Percentiles rank a stretch among this genome's conserved stretches.
Conservation (phyloP, 2,113 vertebrate species). For the Agapornis roseicollis region DNA sequence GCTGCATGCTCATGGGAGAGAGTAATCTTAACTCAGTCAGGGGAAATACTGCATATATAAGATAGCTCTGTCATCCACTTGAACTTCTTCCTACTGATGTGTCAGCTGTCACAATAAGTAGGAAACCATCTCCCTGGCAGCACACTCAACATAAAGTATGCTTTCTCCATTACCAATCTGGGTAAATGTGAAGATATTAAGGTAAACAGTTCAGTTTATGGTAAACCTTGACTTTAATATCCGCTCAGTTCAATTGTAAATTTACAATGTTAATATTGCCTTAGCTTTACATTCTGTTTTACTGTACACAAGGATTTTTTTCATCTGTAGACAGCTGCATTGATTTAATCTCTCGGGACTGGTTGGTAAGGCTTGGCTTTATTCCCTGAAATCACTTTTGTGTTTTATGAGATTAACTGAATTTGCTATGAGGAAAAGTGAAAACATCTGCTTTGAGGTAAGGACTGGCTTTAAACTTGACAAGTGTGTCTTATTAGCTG, state of each 20-base stretch:
- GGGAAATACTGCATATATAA: background rate
- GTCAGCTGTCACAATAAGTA: background rate
- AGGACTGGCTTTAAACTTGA: background rate
- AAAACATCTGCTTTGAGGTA: background rate
- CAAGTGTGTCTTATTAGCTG: constrained; percentile 64
- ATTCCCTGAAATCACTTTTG: background rate
- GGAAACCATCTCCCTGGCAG: background rate
- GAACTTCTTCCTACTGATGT: background rate
- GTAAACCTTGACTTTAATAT: background rate
- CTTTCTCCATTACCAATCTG: background rate
- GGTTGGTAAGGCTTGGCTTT: background rate
- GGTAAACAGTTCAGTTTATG: background rate
- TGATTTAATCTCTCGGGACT: background rate
- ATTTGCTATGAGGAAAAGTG: background rate
- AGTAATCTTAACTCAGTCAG: background rate
- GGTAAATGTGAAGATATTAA: background rate
- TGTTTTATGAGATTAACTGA: background rate
- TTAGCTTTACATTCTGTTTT: background rate
- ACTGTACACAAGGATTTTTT: background rate
- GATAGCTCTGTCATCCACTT: background rate
- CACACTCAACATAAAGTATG: background rate
- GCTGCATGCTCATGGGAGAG: background rate
- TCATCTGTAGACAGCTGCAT: background rate
- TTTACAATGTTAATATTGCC: background rate
- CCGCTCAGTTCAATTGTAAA: background rate